A percentile compares a stretch with the other conserved stretches of the same genome.
Evolutionary conservation across 2,888 invertebrate genomes (phyloP).

Genomic region (Ptilodon capucinus): DNA sequence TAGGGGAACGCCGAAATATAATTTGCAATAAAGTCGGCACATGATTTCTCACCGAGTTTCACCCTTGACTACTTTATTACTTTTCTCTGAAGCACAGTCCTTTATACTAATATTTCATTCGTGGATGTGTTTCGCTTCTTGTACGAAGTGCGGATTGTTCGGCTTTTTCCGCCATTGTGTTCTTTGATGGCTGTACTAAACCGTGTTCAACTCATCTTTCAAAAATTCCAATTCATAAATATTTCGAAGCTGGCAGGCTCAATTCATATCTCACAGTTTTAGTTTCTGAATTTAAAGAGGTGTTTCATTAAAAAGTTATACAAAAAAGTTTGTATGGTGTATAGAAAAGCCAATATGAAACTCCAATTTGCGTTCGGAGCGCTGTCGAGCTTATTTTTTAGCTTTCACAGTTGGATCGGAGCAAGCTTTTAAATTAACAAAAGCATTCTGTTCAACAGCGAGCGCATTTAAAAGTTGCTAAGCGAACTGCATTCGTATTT

Average conservation of each 20-base stretch:
- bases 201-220: constrained; percentile 22
- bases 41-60: constrained; percentile 55
- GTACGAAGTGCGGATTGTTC: constrained; percentile 42
- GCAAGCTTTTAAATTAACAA: constrained; percentile 69
- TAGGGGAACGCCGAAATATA: constrained; percentile 51
- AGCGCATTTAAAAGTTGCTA: constrained; percentile 68
- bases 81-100: constrained; percentile 55
- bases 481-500: constrained; percentile 62
- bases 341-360: constrained; percentile 36
- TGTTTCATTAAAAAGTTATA: constrained; percentile 31
- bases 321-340: constrained; percentile 30
- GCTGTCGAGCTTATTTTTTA: constrained; percentile 47
- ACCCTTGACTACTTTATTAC: constrained; percentile 64
- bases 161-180: constrained; percentile 45
- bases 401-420: constrained; percentile 40
- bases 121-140: constrained; percentile 38
- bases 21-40: constrained; percentile 63
- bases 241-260: background rate
- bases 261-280: background rate
- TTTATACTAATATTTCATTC: constrained; percentile 57
- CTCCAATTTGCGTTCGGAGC: constrained; percentile 37
- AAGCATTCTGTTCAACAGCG: constrained; percentile 53
- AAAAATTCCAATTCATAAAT: background rate
- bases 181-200: constrained; percentile 39
- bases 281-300: constrained; percentile 7